Evolutionary conservation across 2,888 invertebrate genomes (phyloP), one percentile per base, ranked within the genome.

Genomic region (Cryptus armator): DNA sequence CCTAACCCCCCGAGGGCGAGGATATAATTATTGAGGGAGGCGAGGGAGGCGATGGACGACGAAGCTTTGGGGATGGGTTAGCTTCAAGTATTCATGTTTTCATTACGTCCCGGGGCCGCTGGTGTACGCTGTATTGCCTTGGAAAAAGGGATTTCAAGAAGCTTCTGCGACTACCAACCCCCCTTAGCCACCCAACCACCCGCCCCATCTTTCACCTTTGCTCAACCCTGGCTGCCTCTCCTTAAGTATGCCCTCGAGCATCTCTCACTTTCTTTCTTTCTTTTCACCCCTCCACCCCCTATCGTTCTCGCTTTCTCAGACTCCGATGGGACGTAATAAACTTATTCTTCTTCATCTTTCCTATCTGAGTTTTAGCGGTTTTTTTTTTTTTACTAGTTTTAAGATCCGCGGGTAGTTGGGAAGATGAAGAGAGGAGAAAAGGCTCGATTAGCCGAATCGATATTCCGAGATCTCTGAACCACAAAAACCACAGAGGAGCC

Each of bases 41-140:
- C 88, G 89, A 90, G 87, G 85, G 87, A 56, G 85, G 86, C 86
- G 86, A 86, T 85, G 81, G 87, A 84, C 81, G 86, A 85, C 77
- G 86, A 81, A 86, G 86, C 77, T 66, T 62, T 48, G 79, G 72
- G 37, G 78, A 75, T 86, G 86, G 83, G 72, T 80, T 79, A 90
- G 91, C 92, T 93, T 93, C 91, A 93, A 93, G 92, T 93, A 93
- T 93, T 93, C 93, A 93, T 93, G 93, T 93, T 93, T 93, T 93
- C 93, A 93, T 93, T 93, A 93, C 92, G 91, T 86, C 78, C 80
- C 70, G 86, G 87, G 74, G 80, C 84, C 83, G 37, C 77, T 43
- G 81, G 87, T 37, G 37, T 86, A 86, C 86, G 84, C 77, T 62
- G 87, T 89, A 87, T 87, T 86, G 79, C 86, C 85, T 44, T 51